Percentiles rank a stretch among this genome's conserved stretches.
Evolutionary conservation across 2,888 invertebrate species (phyloP).

Genomic region (Bombylius discolor): DNA sequence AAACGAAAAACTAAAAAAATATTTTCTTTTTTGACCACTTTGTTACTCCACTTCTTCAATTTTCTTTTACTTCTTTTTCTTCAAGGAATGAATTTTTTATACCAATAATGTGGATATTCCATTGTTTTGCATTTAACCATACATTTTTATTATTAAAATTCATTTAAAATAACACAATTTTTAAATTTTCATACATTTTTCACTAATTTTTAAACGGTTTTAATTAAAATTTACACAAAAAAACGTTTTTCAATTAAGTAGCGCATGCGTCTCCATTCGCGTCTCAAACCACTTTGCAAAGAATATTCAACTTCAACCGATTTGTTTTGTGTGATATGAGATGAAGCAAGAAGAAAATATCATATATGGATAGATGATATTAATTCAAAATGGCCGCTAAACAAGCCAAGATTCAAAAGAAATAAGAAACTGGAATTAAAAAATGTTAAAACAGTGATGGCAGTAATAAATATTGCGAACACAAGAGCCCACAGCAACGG

Average conservation of each 20-base stretch:
- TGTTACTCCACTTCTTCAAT: neutral
- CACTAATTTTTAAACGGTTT: neutral
- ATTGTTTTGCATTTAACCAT: conserved; percentile 10
- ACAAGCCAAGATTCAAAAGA: too few relatives aligned
- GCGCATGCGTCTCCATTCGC: conserved; percentile 27
- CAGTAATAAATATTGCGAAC: too few relatives aligned
- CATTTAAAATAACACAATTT: conserved; percentile 1
- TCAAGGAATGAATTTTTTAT: neutral
- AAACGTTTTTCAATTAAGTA: conserved; percentile 14
- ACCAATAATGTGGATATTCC: neutral
- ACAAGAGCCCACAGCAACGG: too few relatives aligned
- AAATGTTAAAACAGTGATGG: too few relatives aligned
- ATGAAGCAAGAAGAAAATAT: too few relatives aligned
- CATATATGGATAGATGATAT: too few relatives aligned
- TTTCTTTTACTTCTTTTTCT: neutral
- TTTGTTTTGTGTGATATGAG: too few relatives aligned
- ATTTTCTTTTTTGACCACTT: neutral
- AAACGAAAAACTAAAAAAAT: too few relatives aligned
- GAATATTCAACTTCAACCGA: too few relatives aligned
- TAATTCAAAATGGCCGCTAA: too few relatives aligned
- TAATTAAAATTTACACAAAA: conserved; percentile 6
- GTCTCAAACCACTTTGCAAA: conserved; percentile 18
- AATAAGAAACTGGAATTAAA: too few relatives aligned
- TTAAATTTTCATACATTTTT: neutral
- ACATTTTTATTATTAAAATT: neutral